These are phyloP conservation scores for Teleiodes luculella DNA, from an alignment of 2,888 invertebrate genomes.

Conservation along the genomic window DNA sequence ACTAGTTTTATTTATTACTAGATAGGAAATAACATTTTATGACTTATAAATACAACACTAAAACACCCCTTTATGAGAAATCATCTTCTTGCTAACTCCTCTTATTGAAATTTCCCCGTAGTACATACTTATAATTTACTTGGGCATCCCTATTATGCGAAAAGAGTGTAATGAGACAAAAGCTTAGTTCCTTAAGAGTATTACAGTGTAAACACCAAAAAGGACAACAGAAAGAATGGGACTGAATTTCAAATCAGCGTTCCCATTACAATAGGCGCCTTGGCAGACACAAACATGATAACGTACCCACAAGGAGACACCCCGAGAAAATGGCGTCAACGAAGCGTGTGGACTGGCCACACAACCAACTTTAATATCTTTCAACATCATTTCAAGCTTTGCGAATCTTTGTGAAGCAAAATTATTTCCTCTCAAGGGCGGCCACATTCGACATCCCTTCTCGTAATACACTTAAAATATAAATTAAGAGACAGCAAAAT, in stretches of 20 bases:
- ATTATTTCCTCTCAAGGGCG: constrained; percentile 32
- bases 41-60: no score
- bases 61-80: no score
- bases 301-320: constrained; percentile 28
- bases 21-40: no score
- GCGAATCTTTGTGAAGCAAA: constrained; percentile 31
- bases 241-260: not conserved
- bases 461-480: constrained; percentile 40
- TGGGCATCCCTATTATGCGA: no score
- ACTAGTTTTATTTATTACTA: no score
- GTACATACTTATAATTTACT: no score
- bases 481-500: no score
- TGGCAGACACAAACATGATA: constrained; percentile 17
- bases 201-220: not conserved
- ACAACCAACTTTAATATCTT: constrained; percentile 23
- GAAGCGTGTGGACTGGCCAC: constrained; percentile 28
- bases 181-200: no score
- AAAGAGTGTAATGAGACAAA: no score
- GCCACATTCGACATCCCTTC: constrained; percentile 41
- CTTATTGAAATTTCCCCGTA: no score
- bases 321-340: constrained; percentile 30
- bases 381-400: constrained; percentile 32
- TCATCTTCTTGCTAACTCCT: no score
- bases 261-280: not conserved
- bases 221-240: not conserved